Conservation (phyloP, 1,140 invertebrate genomes). For the Drosophila parabipectinata region DNA sequence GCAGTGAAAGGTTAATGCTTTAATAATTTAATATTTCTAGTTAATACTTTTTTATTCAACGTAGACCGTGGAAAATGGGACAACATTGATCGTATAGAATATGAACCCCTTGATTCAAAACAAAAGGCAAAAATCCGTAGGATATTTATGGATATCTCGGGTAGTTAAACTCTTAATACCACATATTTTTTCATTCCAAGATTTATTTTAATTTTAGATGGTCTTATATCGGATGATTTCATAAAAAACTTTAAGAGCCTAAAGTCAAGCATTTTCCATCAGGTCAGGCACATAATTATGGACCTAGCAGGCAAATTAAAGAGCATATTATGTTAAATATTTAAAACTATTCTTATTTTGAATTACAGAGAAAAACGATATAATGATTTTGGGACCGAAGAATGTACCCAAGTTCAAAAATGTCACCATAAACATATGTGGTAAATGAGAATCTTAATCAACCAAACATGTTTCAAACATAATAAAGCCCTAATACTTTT, state of each 20-base stretch:
- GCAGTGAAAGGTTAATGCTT: background rate
- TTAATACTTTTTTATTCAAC: background rate
- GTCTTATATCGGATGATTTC: too few species aligned
- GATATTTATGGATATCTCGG: background rate
- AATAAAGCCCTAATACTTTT: background rate
- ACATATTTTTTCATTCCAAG: too few species aligned
- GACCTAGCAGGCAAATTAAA: slow-evolving; percentile 12
- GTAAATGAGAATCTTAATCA: background rate
- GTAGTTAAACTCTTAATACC: background rate
- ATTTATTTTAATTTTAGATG: background rate
- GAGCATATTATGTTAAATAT: too few species aligned
- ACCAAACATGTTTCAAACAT: background rate
- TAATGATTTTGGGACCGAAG: background rate
- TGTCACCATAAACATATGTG: background rate
- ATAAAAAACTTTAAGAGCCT: too few species aligned
- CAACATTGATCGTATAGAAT: background rate
- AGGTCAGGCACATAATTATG: slow-evolving; percentile 8
- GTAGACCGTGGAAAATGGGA: background rate
- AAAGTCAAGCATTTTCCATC: background rate
- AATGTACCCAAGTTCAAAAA: background rate
- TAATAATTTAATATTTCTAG: background rate
- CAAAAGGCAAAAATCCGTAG: background rate
- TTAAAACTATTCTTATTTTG: too few species aligned
- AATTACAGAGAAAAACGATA: background rate
- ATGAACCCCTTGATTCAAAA: background rate